These are phyloP conservation scores for Syngnathus acus DNA, from an alignment of 2,797 vertebrate species.

Conservation along the genomic window DNA sequence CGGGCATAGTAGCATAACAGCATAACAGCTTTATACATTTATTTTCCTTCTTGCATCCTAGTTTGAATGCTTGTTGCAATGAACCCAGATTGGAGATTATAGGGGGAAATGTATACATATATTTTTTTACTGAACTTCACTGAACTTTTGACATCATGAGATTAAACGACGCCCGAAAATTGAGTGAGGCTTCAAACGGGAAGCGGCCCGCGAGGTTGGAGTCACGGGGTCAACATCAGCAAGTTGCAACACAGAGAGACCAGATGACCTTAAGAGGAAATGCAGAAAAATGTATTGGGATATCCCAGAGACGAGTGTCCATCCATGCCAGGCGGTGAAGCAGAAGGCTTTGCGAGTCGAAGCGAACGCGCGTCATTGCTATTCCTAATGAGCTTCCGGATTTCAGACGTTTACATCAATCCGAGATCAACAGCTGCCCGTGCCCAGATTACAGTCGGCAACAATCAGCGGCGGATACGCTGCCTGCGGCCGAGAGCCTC, in stretches of 20 bases:
- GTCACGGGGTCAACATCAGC: no score
- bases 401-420: conserved; percentile 23
- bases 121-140: background rate
- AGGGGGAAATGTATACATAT: background rate
- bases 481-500: conserved; percentile 14
- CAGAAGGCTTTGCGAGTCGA: background rate
- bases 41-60: background rate
- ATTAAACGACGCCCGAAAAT: no score
- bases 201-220: background rate
- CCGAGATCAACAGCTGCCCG: conserved; percentile 16
- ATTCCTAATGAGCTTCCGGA: conserved; percentile 15
- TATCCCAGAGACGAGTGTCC: background rate
- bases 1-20: background rate
- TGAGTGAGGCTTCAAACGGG: background rate
- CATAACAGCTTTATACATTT: background rate
- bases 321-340: background rate
- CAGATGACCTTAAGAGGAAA: background rate
- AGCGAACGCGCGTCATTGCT: background rate
- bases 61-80: background rate
- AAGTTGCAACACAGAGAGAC: no score
- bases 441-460: conserved; percentile 12
- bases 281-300: background rate
- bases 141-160: background rate
- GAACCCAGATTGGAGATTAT: no score
- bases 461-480: conserved; percentile 28